Evolutionary conservation across 2,888 invertebrate species (phyloP).

Genomic region (Conops quadrifasciatus): DNA sequence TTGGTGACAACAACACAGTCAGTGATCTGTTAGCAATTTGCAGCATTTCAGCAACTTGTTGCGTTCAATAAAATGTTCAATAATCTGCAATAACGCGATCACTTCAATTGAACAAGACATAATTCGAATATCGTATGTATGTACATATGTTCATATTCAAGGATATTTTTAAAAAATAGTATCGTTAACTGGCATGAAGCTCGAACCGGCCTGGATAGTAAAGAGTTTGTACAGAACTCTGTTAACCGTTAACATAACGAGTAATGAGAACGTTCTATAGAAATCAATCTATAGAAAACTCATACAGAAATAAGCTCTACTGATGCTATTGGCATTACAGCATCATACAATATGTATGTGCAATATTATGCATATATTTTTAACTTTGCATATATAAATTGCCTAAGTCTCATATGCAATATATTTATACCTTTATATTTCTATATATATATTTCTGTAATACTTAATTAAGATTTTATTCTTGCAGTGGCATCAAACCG

Average conservation of each 20-base stretch:
- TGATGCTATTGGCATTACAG: no score
- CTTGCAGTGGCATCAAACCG: conserved; percentile 86
- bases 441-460: not conserved
- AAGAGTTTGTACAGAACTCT: no score
- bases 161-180: no score
- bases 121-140: conserved; percentile 8
- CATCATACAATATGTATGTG: not conserved
- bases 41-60: conserved; percentile 22
- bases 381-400: not conserved
- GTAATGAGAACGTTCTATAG: no score
- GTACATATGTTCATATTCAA: not conserved
- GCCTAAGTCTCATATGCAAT: no score
- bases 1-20: not conserved
- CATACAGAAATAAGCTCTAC: no score
- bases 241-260: no score
- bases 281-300: no score
- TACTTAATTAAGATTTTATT: conserved; percentile 10
- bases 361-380: not conserved
- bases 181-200: no score
- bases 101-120: not conserved
- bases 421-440: no score
- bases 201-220: no score
- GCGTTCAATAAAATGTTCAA: conserved; percentile 2
- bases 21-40: not conserved
- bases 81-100: conserved; percentile 2